Percentiles rank a stretch among this genome's conserved stretches.
Conservation (phyloP, 2,888 invertebrate genomes). For the Dromius quadrimaculatus region DNA sequence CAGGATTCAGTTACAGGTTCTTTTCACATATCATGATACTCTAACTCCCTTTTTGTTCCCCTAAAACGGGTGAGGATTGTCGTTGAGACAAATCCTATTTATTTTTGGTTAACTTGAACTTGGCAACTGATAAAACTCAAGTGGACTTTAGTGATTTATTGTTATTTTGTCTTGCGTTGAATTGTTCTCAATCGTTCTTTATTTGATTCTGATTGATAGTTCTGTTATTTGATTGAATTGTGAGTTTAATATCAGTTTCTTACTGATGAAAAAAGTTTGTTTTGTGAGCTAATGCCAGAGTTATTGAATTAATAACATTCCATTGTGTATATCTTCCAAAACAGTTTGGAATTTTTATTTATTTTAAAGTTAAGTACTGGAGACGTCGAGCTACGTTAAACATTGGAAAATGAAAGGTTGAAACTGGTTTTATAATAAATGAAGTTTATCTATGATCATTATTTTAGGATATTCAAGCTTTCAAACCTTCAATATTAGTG, state of each 20-base stretch:
- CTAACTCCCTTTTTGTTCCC: neutral
- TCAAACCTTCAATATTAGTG: too few relatives aligned
- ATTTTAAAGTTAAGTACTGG: too few relatives aligned
- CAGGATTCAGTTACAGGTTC: conserved; percentile 50
- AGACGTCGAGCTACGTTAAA: too few relatives aligned
- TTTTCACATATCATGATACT: conserved; percentile 19
- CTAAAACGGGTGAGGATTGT: neutral
- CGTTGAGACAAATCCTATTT: conserved; percentile 45
- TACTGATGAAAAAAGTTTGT: conserved; percentile 1
- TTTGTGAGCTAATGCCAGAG: too few relatives aligned
- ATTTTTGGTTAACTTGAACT: conserved; percentile 45
- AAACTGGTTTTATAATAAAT: too few relatives aligned
- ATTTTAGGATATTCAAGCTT: too few relatives aligned
- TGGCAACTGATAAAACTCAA: conserved; percentile 38
- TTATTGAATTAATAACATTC: too few relatives aligned
- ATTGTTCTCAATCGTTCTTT: neutral
- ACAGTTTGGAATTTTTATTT: too few relatives aligned
- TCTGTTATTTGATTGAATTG: conserved; percentile 28
- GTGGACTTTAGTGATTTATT: conserved; percentile 39
- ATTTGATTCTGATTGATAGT: conserved; percentile 5
- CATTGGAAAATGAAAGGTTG: too few relatives aligned
- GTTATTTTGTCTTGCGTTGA: conserved; percentile 34
- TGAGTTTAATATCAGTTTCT: neutral
- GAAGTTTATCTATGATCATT: too few relatives aligned
- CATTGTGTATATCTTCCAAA: too few relatives aligned